Evolutionary conservation across 1,140 invertebrate genomes (phyloP), one percentile per base, ranked within the genome.

Genomic region (Drosophila orena): DNA sequence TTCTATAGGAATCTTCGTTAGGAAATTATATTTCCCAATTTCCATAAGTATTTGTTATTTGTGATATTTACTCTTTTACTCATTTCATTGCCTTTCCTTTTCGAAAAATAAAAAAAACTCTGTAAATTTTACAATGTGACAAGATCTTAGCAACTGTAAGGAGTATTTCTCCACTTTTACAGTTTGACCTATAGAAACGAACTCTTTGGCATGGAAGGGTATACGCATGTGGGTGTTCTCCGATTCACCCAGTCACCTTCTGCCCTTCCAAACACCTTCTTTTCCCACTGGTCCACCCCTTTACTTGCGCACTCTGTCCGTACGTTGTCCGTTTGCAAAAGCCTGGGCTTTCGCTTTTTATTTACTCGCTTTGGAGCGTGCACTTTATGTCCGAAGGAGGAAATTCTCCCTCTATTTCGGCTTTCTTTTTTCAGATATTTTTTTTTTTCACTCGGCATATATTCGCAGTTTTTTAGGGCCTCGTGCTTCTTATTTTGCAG

Each of bases 271-370:
- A 47, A 47, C 22, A 35, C 47, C 47, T 54, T 58, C 4, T 20
- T 43, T 27, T 27, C 40, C 44, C 78, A 81, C 49, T 86, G 38
- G 78, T 49, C 78, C 83, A 83, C 79, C 83, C 83, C 84, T 86
- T 86, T 79, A 83, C 14, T 14, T 8, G 14, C 44, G 59, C 27
- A 8, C 27, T 30, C 27, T 8, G 7, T 30, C 30, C 30, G 30
- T 30, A 10, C 2, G 30, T 60, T 58, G 78, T 74, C 73, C 81
- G 64, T 60, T 46, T 17, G 43, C 44, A 62, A 47, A 70, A 49
- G 70, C 38, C 38, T 42, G 53, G 50, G 57, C 58, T 54, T 59
- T 64, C 60, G 42, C 47, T 76, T 77, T 76, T 76, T 76, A 76
- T 76, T 76, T 76, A 76, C 72, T 76, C 71, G 72, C 72, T 53